Evolutionary conservation across 2,113 vertebrate species (phyloP).

Genomic region (Colaptes auratus): DNA sequence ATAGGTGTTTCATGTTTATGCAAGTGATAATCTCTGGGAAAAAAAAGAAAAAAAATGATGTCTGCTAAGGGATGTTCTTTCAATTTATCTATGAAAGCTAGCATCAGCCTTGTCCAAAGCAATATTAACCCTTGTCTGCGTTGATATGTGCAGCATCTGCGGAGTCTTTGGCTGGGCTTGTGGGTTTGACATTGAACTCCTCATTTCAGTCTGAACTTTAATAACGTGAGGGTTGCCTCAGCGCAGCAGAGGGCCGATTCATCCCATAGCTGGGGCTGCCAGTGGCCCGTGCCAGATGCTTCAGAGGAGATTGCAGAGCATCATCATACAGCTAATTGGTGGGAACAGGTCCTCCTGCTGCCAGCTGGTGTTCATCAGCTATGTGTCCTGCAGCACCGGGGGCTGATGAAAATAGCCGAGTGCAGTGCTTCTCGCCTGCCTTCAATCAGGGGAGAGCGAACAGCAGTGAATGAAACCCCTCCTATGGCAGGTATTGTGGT

Average conservation of each 20-base stretch:
- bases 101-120: background rate
- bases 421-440: background rate
- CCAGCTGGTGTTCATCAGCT: slow-evolving; percentile 41
- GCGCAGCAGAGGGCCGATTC: background rate
- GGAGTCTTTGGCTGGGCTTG: background rate
- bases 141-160: background rate
- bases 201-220: background rate
- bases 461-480: background rate
- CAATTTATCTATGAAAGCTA: background rate
- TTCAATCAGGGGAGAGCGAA: background rate
- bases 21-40: background rate
- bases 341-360: background rate
- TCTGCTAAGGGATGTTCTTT: background rate
- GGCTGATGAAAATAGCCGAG: slow-evolving; percentile 6
- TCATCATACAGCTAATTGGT: background rate
- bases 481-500: background rate
- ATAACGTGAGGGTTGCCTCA: background rate
- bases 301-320: background rate
- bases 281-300: slow-evolving; percentile 20
- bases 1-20: background rate
- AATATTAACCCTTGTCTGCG: background rate
- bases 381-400: slow-evolving; percentile 14
- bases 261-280: background rate
- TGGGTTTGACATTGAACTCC: background rate
- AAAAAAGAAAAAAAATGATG: background rate